Base-by-base conservation (phyloP, 2,888 invertebrate genomes). In the Stratiomys singularior region DNA sequence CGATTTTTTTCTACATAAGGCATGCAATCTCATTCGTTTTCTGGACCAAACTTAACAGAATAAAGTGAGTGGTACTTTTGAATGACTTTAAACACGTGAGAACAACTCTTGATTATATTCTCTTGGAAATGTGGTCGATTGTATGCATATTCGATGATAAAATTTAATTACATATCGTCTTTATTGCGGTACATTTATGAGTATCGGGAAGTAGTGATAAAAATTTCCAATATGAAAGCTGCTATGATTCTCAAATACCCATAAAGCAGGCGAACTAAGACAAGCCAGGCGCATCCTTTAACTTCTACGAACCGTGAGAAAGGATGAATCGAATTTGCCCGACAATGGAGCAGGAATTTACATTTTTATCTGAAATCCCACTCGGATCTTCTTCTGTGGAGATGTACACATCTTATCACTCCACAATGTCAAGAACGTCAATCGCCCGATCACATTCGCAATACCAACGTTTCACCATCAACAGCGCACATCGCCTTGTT, bases 351-450 rank as follows among this genome's bases (percentile, higher is more conserved):
- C 44, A 18, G 79, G 77, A 79, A 79, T 79, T 79, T 79, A 69
- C 79, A 79, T 79, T 69, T 79, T 79, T 79, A 79, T 79, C 79
- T 69, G 60, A 79, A 37, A 37, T 37, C 77, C 78, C 79, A 77
- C 67, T 69, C 77, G 72, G 27, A 37, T 21, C 2, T 25, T 27
- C n/a, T 56, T 21, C 76, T 37, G 37, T 9, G 37, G 37, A 9
- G 9, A 37, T 37, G 37, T 37, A 5, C 9, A 9, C 9, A 9
- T 37, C 37, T 9, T 37, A 52, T 18, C 18, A 52, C 52, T 52
- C 15, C n/a, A 4, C 52, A 52, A 18, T 18, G 52, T 5, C 52
- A 52, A 52, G 15, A 15, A 37, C 9, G 37, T 52, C n/a, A 52
- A 15, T 15, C 52, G 15, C 52, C 52, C 11, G 18, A 52, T 46